Percentiles rank a stretch among this genome's conserved stretches.
Evolutionary conservation across 1,140 invertebrate species (phyloP).

Genomic region (Grapholita molesta): DNA sequence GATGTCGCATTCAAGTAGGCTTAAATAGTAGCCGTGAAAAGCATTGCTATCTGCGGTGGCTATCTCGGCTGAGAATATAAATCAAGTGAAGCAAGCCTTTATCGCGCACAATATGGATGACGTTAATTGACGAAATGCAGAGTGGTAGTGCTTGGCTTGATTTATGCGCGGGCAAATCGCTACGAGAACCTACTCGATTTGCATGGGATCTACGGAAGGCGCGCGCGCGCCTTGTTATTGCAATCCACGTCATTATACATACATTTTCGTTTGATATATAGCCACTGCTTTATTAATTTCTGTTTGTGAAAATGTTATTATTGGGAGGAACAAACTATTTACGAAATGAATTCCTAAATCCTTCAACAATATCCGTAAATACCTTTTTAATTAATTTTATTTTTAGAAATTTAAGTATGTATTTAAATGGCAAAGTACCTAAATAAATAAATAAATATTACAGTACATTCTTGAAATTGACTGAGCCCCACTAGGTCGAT

Average conservation of each 20-base stretch:
- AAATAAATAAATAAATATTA: too few relatives aligned
- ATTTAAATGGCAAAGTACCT: too few relatives aligned
- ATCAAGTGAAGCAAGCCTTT: conserved; percentile 30
- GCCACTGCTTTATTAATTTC: neutral
- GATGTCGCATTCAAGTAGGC: neutral
- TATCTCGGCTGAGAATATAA: conserved; percentile 25
- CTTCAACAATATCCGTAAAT: too few relatives aligned
- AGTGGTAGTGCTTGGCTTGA: conserved; percentile 32
- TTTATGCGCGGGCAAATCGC: conserved; percentile 53
- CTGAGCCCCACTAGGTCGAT: too few relatives aligned
- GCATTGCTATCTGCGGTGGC: conserved; percentile 23
- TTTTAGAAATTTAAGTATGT: too few relatives aligned
- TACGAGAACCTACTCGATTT: conserved; percentile 56
- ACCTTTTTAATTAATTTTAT: too few relatives aligned
- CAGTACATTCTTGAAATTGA: too few relatives aligned
- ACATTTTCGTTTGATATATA: neutral
- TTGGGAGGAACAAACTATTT: neutral
- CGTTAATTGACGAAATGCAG: conserved; percentile 52
- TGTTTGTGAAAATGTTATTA: neutral
- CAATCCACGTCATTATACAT: conserved; percentile 22
- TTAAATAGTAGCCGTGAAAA: conserved; percentile 22
- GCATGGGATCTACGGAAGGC: conserved; percentile 61
- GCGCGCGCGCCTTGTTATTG: conserved; percentile 51
- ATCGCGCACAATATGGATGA: conserved; percentile 45
- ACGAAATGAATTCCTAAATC: too few relatives aligned